Evolutionary conservation across 30 jellyfish, hydroid and myxozoan species (phyloP).

Genomic region (Aurelia sp.): DNA sequence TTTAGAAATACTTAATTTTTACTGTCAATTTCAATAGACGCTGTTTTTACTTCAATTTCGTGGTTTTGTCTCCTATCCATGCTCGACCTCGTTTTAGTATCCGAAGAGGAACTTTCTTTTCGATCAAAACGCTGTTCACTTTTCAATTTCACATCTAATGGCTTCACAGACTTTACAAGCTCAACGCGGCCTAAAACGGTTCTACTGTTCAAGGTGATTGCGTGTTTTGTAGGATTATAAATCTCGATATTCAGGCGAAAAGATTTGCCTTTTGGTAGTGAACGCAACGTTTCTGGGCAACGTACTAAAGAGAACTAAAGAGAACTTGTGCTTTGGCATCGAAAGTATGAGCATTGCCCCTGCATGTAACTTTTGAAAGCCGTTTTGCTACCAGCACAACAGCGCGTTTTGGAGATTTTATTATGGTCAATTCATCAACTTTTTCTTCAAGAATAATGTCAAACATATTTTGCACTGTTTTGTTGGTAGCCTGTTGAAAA

Average conservation of each 20-base stretch:
- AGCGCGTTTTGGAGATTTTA: conserved; percentile 40
- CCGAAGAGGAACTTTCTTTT: neutral
- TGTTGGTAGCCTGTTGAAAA: conserved; percentile 39
- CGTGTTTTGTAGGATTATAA: conserved; percentile 9
- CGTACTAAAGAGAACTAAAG: conserved; percentile 33
- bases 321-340: conserved; percentile 31
- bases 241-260: conserved; percentile 21
- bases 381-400: conserved; percentile 31
- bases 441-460: conserved; percentile 22
- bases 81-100: neutral
- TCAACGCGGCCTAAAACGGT: conserved; percentile 19
- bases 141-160: neutral
- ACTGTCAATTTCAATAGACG: neutral
- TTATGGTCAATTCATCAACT: conserved; percentile 13
- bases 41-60: neutral
- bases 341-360: conserved; percentile 6
- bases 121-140: conserved; percentile 5
- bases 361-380: conserved; percentile 35
- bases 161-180: conserved; percentile 18
- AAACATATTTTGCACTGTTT: conserved; percentile 20
- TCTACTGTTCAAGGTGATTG: conserved; percentile 7
- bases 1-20: neutral
- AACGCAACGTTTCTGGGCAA: conserved; percentile 7
- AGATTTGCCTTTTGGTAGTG: conserved; percentile 43
- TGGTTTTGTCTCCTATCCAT: neutral